A percentile compares a stretch with the other conserved stretches of the same genome.
phyloP scores from a whole-genome alignment of 2,888 invertebrate species.

The Scrobipalpa atriplicella region DNA sequence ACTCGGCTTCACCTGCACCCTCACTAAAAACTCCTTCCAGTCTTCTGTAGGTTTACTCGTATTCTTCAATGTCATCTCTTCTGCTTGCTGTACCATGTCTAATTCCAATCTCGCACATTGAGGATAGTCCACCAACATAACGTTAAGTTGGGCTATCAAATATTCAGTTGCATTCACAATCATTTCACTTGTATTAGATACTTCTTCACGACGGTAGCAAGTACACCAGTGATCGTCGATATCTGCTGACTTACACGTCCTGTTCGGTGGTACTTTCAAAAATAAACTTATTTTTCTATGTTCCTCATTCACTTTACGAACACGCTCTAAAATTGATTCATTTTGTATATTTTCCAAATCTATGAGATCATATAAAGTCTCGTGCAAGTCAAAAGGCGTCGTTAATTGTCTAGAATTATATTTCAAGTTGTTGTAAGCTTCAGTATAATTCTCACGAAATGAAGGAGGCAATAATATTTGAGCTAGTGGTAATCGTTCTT shows the following conservation, averaged over 20 bases:
- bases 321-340: constrained; percentile 39
- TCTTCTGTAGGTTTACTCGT: constrained; percentile 42
- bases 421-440: constrained; percentile 82
- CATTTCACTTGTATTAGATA: background rate
- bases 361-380: constrained; percentile 86
- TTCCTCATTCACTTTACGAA: constrained; percentile 64
- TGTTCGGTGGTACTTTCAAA: constrained; percentile 82
- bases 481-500: constrained; percentile 91
- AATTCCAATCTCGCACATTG: constrained; percentile 15
- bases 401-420: constrained; percentile 85
- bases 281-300: constrained; percentile 87
- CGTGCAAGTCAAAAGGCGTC: constrained; percentile 88
- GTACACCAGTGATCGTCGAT: constrained; percentile 92
- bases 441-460: constrained; percentile 83
- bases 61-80: background rate
- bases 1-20: constrained; percentile 16
- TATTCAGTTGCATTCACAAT: background rate
- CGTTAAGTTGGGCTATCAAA: constrained; percentile 10
- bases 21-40: constrained; percentile 14
- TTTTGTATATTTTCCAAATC: constrained; percentile 57
- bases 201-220: constrained; percentile 82
- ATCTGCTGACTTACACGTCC: constrained; percentile 88
- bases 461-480: constrained; percentile 86
- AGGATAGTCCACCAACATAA: background rate
- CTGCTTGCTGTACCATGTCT: background rate